Conservation (phyloP, 2,888 invertebrate genomes). For the Eupithecia abbreviata region DNA sequence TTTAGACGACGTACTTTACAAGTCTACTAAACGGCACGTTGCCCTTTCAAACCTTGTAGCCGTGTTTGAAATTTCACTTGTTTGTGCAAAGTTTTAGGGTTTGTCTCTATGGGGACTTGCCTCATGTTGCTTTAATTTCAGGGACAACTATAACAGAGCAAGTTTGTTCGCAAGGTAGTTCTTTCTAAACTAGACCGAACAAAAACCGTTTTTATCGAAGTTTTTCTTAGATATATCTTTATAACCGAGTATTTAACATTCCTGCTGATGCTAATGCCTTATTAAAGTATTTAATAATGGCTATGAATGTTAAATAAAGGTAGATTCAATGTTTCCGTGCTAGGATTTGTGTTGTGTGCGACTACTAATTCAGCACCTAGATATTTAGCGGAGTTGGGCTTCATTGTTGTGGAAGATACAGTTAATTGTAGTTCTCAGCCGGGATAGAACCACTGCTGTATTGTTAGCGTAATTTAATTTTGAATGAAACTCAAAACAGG, state of each 20-base stretch:
- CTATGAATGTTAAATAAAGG: slow-evolving; percentile 2
- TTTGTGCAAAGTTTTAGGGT: neutral
- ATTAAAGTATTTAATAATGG: neutral
- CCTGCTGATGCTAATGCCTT: neutral
- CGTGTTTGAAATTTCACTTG: slow-evolving; percentile 9
- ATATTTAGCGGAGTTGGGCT: slow-evolving; percentile 26
- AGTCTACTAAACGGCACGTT: slow-evolving; percentile 36
- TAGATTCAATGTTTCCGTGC: slow-evolving; percentile 26
- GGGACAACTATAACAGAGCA: neutral
- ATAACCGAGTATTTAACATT: neutral
- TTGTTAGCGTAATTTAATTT: slow-evolving; percentile 12
- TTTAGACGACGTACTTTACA: slow-evolving; percentile 45
- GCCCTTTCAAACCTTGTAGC: slow-evolving; percentile 23
- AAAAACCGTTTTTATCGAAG: neutral
- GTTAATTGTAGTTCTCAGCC: slow-evolving; percentile 20
- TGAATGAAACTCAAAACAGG: slow-evolving; percentile 1
- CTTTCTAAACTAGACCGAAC: neutral
- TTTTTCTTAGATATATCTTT: neutral
- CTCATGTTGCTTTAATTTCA: neutral
- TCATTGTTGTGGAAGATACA: slow-evolving; percentile 34
- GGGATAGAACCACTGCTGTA: neutral
- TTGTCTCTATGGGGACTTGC: neutral
- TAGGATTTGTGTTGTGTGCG: slow-evolving; percentile 21
- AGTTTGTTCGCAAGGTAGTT: neutral
- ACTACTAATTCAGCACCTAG: slow-evolving; percentile 27